A percentile compares a stretch with the other conserved stretches of the same genome.
Evolutionary conservation across 1,140 invertebrate genomes (phyloP).

Genomic region (Agrilus planipennis): DNA sequence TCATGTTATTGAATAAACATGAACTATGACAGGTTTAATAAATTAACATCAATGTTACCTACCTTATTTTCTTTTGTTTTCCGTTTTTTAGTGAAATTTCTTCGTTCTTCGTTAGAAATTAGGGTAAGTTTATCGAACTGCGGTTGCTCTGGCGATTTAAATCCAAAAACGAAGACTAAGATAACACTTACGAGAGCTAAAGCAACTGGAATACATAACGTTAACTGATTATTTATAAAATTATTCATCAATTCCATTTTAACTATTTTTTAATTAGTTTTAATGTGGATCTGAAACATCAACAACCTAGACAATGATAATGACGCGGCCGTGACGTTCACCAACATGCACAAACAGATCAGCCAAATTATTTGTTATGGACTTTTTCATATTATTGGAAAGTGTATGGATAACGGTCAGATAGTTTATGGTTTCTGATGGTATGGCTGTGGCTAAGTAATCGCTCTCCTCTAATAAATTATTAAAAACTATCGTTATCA

Average conservation of each 20-base stretch:
- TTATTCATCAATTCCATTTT: constrained; percentile 44
- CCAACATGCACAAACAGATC: constrained; percentile 3
- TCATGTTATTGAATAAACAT: no score
- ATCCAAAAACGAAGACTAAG: constrained; percentile 58
- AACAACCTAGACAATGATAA: constrained; percentile 29
- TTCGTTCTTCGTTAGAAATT: constrained; percentile 45
- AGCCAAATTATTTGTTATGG: no score
- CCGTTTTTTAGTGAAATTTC: constrained; percentile 50
- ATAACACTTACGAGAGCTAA: constrained; percentile 51
- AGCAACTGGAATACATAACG: constrained; percentile 49
- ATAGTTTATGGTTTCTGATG: no score
- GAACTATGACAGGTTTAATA: no score
- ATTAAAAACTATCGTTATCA: no score
- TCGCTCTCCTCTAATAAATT: no score
- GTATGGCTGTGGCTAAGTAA: no score
- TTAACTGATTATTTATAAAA: constrained; percentile 38
- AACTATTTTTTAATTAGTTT: constrained; percentile 35
- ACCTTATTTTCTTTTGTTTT: constrained; percentile 64
- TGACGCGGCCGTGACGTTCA: constrained; percentile 48
- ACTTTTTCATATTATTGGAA: no score
- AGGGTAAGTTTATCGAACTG: constrained; percentile 54
- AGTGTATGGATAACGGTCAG: no score
- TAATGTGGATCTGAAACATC: constrained; percentile 29
- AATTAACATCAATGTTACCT: constrained; percentile 29
- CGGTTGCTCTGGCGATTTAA: constrained; percentile 58